Percentiles rank a stretch among this genome's conserved stretches.
phyloP scores from a whole-genome alignment of 2,888 invertebrate genomes.

The Dendrolimus houi region DNA sequence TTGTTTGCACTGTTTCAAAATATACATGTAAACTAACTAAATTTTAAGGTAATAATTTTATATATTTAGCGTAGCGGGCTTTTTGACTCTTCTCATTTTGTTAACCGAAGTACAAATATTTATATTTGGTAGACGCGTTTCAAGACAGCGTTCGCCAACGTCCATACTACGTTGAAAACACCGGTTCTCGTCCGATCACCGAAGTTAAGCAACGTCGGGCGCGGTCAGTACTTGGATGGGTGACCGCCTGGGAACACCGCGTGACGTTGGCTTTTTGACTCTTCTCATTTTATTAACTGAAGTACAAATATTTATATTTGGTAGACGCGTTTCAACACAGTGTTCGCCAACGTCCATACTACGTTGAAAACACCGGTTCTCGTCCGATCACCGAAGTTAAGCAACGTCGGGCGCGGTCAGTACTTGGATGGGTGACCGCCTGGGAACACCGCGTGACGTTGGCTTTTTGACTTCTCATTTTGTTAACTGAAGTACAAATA shows the following conservation, averaged over 20 bases:
- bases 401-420: conserved; percentile 67
- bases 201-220: conserved; percentile 63
- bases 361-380: conserved; percentile 44
- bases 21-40: too few species aligned
- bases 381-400: conserved; percentile 73
- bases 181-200: conserved; percentile 65
- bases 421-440: conserved; percentile 59
- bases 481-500: conserved; percentile 5
- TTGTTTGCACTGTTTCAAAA: too few species aligned
- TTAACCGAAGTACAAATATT: too few species aligned
- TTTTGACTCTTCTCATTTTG: too few species aligned
- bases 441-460: conserved; percentile 44
- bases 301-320: conserved; percentile 10
- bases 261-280: conserved; percentile 44
- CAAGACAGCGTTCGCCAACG: conserved; percentile 12
- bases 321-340: too few species aligned
- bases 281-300: too few species aligned
- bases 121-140: too few species aligned
- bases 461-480: conserved; percentile 20
- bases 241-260: conserved; percentile 60
- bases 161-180: conserved; percentile 43
- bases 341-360: conserved; percentile 6
- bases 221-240: conserved; percentile 63
- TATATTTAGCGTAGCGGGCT: too few species aligned
- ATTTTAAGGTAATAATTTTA: too few species aligned